Evolutionary conservation across 1,140 invertebrate genomes (phyloP), one percentile per base, ranked within the genome.

Genomic region (Drosophila setifemur): DNA sequence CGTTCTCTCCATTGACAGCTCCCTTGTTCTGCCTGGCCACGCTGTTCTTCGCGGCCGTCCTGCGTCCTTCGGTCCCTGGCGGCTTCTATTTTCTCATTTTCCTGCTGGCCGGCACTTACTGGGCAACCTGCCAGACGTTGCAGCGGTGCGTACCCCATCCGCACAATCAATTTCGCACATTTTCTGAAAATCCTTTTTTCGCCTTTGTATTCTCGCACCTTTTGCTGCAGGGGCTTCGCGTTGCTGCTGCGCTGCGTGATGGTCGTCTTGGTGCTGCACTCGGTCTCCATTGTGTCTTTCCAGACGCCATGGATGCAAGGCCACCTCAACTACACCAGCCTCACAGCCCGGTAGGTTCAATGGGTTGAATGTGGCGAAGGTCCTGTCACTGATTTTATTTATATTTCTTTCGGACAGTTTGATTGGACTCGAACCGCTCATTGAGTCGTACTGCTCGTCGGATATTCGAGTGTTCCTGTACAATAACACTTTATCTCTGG

Each of bases 51-150:
- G 94, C 95, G 11, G 96, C 95, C 0, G 93, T 95, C 35, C 89
- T 97, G 76, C 92, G 94, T 40, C 96, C 96, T 2, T 97, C 96
- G 12, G 91, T 96, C 4, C 93, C 95, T 2, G 95, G 94, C 25
- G 94, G 94, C 7, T 92, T 98, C 26, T 98, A 98, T 91, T 98
- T 97, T 91, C 71, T 97, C 9, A 92, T 95, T 9, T 99, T 99
- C 90, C 69, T 99, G 71, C 93, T 93, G 19, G 93, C 96, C 4
- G 95, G 95, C 9, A 98, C 97, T 0, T 96, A 96, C 91, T 97
- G 97, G 96, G 94, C 96, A 11, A 95, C 95, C 75, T 95, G 96
- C 85, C 94, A 94, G 57, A 94, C 96, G 35, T 90, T 96, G 50
- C 92, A 92, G 55, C 92, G 82, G 89, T 90, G 69, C 68, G 88